These are phyloP conservation scores for Lepidotrigona ventralis DNA, from an alignment of 1,140 invertebrate species.

Conservation along the genomic window DNA sequence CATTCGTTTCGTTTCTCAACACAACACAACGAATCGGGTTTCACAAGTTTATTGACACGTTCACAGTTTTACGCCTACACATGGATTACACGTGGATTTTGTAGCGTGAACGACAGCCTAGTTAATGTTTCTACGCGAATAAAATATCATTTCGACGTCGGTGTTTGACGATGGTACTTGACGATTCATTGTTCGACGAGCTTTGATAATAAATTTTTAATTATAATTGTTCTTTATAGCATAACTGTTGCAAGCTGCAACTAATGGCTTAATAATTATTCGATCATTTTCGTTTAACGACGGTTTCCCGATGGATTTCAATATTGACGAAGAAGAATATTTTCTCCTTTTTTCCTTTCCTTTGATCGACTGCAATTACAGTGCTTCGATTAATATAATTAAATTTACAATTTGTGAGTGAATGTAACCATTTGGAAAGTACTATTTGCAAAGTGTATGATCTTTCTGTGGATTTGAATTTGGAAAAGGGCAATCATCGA, in stretches of 20 bases:
- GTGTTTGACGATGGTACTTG: no score
- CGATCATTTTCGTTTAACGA: background rate
- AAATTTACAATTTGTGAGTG: background rate
- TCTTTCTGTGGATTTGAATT: background rate
- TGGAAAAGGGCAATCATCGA: background rate
- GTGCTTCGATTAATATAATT: background rate
- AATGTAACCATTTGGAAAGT: background rate
- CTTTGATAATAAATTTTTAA: background rate
- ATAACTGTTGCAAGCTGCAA: no score
- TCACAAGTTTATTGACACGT: conserved; percentile 37
- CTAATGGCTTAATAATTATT: no score
- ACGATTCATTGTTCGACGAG: background rate
- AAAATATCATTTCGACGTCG: conserved; percentile 15
- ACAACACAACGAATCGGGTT: conserved; percentile 40
- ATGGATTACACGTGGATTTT: conserved; percentile 35
- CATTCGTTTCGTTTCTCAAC: conserved; percentile 17
- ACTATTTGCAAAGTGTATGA: background rate
- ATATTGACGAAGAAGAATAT: background rate
- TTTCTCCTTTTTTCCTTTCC: background rate
- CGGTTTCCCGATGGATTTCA: background rate
- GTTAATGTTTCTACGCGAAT: conserved; percentile 12
- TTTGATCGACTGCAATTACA: background rate
- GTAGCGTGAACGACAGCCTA: conserved; percentile 32
- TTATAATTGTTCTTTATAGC: no score
- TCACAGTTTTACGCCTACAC: conserved; percentile 43